phyloP scores from a whole-genome alignment of 1,140 invertebrate species.

The Lordiphosa stackelbergi region DNA sequence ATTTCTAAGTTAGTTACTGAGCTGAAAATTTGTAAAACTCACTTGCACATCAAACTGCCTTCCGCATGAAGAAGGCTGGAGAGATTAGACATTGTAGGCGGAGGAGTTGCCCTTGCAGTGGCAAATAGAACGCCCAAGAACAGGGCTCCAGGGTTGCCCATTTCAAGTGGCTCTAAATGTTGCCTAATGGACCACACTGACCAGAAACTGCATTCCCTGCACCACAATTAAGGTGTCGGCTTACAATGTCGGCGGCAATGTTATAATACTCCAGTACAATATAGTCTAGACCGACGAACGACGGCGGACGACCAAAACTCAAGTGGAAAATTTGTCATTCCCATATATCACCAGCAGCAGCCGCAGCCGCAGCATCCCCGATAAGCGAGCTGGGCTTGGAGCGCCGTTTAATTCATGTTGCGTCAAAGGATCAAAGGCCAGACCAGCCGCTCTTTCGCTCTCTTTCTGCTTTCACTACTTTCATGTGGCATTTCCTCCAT shows the following conservation, averaged over 20 bases:
- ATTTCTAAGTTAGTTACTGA: too few relatives aligned
- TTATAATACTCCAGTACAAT: conserved; percentile 33
- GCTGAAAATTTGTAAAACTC: too few relatives aligned
- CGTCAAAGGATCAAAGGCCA: conserved; percentile 69
- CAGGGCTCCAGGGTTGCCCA: conserved; percentile 23
- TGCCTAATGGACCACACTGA: conserved; percentile 71
- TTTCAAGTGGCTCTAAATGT: conserved; percentile 61
- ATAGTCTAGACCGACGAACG: conserved; percentile 52
- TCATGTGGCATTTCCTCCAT: conserved; percentile 66
- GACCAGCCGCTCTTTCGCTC: conserved; percentile 32
- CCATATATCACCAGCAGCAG: conserved; percentile 62
- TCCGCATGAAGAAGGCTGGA: too few relatives aligned
- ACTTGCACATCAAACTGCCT: too few relatives aligned
- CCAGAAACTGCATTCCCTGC: conserved; percentile 34
- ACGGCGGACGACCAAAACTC: conserved; percentile 29
- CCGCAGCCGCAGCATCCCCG: conserved; percentile 14
- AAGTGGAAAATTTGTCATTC: conserved; percentile 70
- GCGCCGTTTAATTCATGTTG: conserved; percentile 73
- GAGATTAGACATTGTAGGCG: too few relatives aligned
- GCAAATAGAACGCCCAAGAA: conserved; percentile 59
- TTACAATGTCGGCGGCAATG: conserved; percentile 65
- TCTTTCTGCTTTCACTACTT: conserved; percentile 51
- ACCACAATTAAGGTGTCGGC: conserved; percentile 57
- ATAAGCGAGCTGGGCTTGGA: conserved; percentile 47
- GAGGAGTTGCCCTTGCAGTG: conserved; percentile 36